Evolutionary conservation across 1,140 invertebrate species (phyloP), one percentile per base, ranked within the genome.

Genomic region (Helicoverpa armigera): DNA sequence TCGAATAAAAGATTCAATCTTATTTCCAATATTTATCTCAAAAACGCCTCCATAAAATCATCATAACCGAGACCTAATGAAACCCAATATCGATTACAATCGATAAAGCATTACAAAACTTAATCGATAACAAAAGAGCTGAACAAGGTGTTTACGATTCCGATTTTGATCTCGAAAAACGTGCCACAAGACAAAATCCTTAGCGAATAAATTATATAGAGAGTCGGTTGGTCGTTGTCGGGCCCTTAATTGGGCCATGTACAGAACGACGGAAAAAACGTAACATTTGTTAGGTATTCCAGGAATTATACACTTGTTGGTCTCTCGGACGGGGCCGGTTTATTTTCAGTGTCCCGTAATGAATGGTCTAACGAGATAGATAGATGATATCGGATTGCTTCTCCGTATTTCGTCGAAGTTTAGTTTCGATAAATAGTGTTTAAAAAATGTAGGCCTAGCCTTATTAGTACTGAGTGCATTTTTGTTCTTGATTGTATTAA

Each of bases 231-330:
- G 61, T 35, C 12, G 61, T 70, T 70, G 76, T 79, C 43, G 29
- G 54, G 76, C 60, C 90, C 88, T 94, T 94, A 94, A 94, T 94
- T 94, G 92, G 92, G 88, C 91, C 89, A 91, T 94, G 92, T 93
- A 82, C 86, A 82, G 85, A 88, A 91, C 89, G 86, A 89, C 83
- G 88, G 65, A 92, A 92, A 94, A 93, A 93, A 93, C 91, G 86
- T 89, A 84, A 94, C 91, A 94, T 92, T 93, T 92, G 92, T 94
- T 93, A 93, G 92, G 92, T 93, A 94, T 94, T 94, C 92, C 89
- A 85, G 85, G 92, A 93, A 94, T 94, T 93, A 85, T 90, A 92
- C 90, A 92, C 92, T 93, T 92, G 91, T 91, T 90, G 89, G 89
- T 87, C 82, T 90, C 82, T 51, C 35, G 35, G 77, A 80, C 79